These are phyloP conservation scores for Saturnia pavonia DNA, from an alignment of 2,888 invertebrate genomes.

Conservation along the genomic window DNA sequence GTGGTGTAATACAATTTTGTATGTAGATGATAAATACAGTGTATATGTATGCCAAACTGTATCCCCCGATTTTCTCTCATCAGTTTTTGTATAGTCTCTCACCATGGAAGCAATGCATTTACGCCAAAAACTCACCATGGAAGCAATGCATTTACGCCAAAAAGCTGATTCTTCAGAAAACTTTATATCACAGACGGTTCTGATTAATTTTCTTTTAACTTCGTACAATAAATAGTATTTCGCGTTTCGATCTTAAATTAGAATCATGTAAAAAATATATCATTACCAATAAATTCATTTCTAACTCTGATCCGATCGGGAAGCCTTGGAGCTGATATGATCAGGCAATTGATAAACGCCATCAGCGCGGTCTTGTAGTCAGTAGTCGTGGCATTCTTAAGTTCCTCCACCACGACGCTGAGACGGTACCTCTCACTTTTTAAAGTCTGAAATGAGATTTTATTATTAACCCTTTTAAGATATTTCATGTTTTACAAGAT, in stretches of 20 bases:
- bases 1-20: no score
- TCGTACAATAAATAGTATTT: background rate
- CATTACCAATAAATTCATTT: constrained; percentile 96
- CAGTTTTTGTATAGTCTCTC: no score
- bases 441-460: constrained; percentile 82
- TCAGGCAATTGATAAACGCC: constrained; percentile 97
- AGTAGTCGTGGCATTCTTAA: constrained; percentile 89
- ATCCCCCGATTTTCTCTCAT: no score
- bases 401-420: constrained; percentile 92
- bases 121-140: no score
- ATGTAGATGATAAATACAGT: no score
- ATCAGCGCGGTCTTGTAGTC: constrained; percentile 96
- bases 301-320: constrained; percentile 93
- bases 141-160: no score
- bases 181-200: no score
- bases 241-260: background rate
- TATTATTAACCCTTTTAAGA: background rate
- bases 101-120: no score
- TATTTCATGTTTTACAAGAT: no score
- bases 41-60: no score
- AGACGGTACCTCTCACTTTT: constrained; percentile 95
- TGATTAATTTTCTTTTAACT: no score
- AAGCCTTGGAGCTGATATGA: constrained; percentile 93
- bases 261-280: background rate
- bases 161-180: no score